phyloP scores from a whole-genome alignment of 2,888 invertebrate genomes.

The Rhagophthalmus giganteus region DNA sequence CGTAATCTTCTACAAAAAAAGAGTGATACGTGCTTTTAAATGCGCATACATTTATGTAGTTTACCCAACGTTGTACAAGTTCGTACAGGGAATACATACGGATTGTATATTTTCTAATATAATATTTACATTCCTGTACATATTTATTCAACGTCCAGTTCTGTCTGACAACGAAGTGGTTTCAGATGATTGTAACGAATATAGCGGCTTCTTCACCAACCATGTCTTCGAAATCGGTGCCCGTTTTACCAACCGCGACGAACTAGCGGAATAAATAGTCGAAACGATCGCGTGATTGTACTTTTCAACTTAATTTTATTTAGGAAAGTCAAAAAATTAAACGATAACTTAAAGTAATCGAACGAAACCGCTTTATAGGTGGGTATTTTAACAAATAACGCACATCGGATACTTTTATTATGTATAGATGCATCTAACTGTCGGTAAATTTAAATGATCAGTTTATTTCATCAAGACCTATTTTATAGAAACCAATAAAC shows the following conservation, averaged over 20 bases:
- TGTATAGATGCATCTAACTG: no score
- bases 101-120: constrained; percentile 31
- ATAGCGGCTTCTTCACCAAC: constrained; percentile 25
- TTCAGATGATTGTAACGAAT: constrained; percentile 26
- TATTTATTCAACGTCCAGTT: constrained; percentile 36
- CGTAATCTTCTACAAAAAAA: no score
- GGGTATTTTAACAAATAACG: no score
- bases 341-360: not conserved
- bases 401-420: no score
- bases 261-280: constrained; percentile 20
- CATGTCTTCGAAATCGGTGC: constrained; percentile 12
- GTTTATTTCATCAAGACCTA: no score
- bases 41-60: not conserved
- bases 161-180: constrained; percentile 23
- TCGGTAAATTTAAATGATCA: no score
- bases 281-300: not conserved
- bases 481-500: no score
- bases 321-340: not conserved
- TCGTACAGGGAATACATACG: no score
- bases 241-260: constrained; percentile 19
- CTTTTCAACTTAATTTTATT: not conserved
- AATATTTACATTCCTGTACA: constrained; percentile 34
- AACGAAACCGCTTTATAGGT: no score
- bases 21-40: not conserved
- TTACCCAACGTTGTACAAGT: no score